Evolutionary conservation across 2,888 invertebrate species (phyloP).

Genomic region (Sesia apiformis): DNA sequence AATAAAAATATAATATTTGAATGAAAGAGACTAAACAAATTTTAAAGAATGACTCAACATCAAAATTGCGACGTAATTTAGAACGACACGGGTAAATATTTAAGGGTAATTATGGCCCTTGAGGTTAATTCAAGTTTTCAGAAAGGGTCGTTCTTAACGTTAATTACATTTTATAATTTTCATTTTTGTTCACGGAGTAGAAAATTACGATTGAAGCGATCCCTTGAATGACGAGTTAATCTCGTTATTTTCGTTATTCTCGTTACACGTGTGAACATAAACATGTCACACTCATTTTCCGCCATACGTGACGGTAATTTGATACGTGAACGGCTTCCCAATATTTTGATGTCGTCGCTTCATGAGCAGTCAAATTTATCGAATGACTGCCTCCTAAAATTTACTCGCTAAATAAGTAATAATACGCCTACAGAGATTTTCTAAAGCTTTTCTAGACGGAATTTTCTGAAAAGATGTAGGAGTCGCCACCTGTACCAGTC

Average conservation of each 20-base stretch:
- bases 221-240: conserved; percentile 7
- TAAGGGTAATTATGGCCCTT: background rate
- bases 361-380: background rate
- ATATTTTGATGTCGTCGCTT: conserved; percentile 12
- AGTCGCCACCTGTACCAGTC: too few species aligned
- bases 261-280: conserved; percentile 18
- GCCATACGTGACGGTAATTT: conserved; percentile 21
- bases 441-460: too few species aligned
- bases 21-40: too few species aligned
- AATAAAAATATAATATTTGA: too few species aligned
- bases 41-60: too few species aligned
- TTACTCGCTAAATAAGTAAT: conserved; percentile 17
- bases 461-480: too few species aligned
- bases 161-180: background rate
- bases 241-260: conserved; percentile 9
- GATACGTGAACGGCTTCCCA: conserved; percentile 27
- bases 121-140: background rate
- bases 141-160: background rate
- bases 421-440: too few species aligned
- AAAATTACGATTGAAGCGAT: conserved; percentile 26
- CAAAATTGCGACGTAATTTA: too few species aligned
- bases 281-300: conserved; percentile 18
- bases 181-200: conserved; percentile 14
- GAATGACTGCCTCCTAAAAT: background rate
- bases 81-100: too few species aligned